Evolutionary conservation across 1,140 invertebrate genomes (phyloP), one percentile per base, ranked within the genome.

Genomic region (Nasonia longicornis): DNA sequence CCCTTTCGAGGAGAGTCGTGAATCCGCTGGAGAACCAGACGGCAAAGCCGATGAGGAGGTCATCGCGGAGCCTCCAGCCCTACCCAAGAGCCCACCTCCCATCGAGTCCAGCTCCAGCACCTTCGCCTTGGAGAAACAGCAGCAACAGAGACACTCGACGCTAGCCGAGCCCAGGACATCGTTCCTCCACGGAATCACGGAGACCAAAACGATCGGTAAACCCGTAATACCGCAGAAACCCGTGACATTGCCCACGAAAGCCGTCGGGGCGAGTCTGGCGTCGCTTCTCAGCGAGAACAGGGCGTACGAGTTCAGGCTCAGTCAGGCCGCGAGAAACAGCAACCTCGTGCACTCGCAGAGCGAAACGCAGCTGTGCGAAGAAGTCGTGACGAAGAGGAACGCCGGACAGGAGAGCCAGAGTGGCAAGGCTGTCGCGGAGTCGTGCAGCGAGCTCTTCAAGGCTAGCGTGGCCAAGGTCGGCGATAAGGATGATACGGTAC

Each of bases 21-120:
- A 96, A 85, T 90, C 94, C 82, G 95, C 95, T 3, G 95, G 95
- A 1, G 95, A 96, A 84, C 95, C 95, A 0, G 95, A 96, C 84
- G 95, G 95, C 8, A 93, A 94, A 84, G 95, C 95, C 22, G 95
- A 96, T 89, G 94, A 95, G 3, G 95, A 95, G 84, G 93, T 94
- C 48, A 89, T 91, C 0, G 89, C 87, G 4, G 94, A 95, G 89
- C 92, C 94, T 1, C 93, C 94, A 0, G 94, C 94, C 2, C 86
- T 95, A 79, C 94, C 94, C 0, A 92, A 92, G 75, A 94, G 93
- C 48, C 93, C 94, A 14, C 91, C 93, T 20, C 91, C 93, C 3
- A 48, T 84, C 12, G 83, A 87, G 1, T n/a, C 52, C 42, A 70
- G 67, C 72, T 22, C 45, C 74, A 1, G 31, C 7, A 14, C 11